phyloP scores from a whole-genome alignment of 2,888 invertebrate genomes.

The Esperia sulphurella region DNA sequence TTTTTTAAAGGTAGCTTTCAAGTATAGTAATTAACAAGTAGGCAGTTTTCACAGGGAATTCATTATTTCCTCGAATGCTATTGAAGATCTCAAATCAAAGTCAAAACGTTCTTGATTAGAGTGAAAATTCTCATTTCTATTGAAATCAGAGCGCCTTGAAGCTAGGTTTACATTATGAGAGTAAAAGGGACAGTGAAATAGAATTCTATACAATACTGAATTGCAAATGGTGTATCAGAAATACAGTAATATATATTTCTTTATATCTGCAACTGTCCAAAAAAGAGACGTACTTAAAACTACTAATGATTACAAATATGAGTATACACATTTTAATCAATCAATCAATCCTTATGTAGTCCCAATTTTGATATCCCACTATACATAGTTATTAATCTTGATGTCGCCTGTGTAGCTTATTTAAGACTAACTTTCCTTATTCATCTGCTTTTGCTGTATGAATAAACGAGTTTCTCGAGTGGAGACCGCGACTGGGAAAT shows the following conservation, averaged over 20 bases:
- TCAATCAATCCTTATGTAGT: no score
- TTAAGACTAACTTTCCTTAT: no score
- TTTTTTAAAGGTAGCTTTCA: not conserved
- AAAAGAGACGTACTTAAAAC: not conserved
- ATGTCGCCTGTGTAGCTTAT: no score
- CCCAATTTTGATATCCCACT: no score
- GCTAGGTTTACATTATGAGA: not conserved
- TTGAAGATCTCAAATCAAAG: conserved; percentile 24
- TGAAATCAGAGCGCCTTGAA: conserved; percentile 22
- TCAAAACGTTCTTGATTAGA: conserved; percentile 21
- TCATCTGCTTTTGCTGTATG: no score
- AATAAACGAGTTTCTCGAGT: no score
- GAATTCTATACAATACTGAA: not conserved
- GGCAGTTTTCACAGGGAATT: conserved; percentile 16
- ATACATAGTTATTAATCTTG: no score
- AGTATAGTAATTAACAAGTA: conserved; percentile 16
- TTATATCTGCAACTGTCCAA: not conserved
- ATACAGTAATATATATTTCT: no score
- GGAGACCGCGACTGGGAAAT: no score
- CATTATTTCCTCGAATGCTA: conserved; percentile 21
- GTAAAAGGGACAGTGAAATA: not conserved
- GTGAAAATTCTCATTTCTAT: conserved; percentile 26
- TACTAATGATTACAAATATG: no score
- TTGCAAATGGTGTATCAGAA: not conserved
- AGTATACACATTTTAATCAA: no score